Base-by-base conservation (phyloP, 2,797 vertebrate species). In the Manis pentadactyla region DNA sequence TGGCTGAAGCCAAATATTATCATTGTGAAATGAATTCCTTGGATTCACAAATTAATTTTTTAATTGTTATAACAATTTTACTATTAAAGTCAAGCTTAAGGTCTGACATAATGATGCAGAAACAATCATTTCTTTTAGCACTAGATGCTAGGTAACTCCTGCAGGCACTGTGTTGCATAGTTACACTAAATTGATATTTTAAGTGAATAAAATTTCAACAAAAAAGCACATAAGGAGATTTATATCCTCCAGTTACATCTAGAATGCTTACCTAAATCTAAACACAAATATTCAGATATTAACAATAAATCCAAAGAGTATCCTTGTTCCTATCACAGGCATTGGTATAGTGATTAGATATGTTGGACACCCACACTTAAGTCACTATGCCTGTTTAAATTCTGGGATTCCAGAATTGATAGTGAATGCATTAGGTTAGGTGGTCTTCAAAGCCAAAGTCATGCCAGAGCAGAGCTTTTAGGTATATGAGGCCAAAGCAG, bases 131-230 rank as follows among this genome's bases (percentile, higher is more conserved):
- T 90, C 4, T 78, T 63, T 88, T 66, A 82, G 42, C 7, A 59
- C 19, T 17, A 31, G 59, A 74, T 73, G 27, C 10, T 55, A 95
- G 23, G 78, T 88, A 82, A 46, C 9, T 63, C 31, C 64, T 51
- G 13, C 1, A 74, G 34, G 34, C 37, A 92, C 19, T 34, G 13
- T 3, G 10, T 15, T 89, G 21, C 19, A 63, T 64, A 68, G 88
- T 77, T 73, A 31, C 4, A 77, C 77, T 77, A 94, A 93, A 89
- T 68, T 55, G 57, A 74, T 5, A 34, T 78, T 85, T 94, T 49
- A 93, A 27, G 6, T 79, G 25, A 83, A 79, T 53, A 79, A 90
- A 82, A 93, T 78, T 82, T 79, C 19, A 89, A 19, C 73, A 78
- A 68, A 83, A 89, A 93, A 18, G 12, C 14, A 59, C 21, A 74